Evolutionary conservation across 2,888 invertebrate species (phyloP).

Genomic region (Agapostemon virescens): DNA sequence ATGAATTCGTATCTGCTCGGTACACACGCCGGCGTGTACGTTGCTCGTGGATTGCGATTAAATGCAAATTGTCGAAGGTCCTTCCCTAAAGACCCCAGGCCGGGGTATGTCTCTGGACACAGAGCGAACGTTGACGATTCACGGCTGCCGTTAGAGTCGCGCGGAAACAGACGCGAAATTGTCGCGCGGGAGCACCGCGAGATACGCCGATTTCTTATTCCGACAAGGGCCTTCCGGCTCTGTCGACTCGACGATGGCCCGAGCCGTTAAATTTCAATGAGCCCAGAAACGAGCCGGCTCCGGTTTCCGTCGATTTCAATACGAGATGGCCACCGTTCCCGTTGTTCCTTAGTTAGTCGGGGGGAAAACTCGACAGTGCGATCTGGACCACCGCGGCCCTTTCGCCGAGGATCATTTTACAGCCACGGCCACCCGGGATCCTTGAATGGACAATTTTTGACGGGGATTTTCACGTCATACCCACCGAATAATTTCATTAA

Average conservation of each 20-base stretch:
- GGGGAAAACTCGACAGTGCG: not conserved
- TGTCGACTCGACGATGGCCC: not conserved
- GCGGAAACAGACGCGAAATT: not conserved
- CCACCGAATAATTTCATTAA: slow-evolving; percentile 39
- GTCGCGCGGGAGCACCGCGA: not conserved
- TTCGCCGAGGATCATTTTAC: not conserved
- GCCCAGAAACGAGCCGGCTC: not conserved
- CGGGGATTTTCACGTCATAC: slow-evolving; percentile 24
- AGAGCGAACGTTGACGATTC: slow-evolving; percentile 19
- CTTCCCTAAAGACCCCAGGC: slow-evolving; percentile 40
- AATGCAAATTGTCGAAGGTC: slow-evolving; percentile 71
- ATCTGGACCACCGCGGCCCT: not conserved
- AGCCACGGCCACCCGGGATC: slow-evolving; percentile 14
- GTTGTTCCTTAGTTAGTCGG: slow-evolving; percentile 5
- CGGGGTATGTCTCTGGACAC: slow-evolving; percentile 36
- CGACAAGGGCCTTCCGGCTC: not conserved
- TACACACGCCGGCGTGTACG: slow-evolving; percentile 66
- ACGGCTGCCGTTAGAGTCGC: not conserved
- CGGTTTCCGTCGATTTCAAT: slow-evolving; percentile 10
- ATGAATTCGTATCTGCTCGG: slow-evolving; percentile 72
- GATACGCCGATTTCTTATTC: slow-evolving; percentile 9
- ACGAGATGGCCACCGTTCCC: not conserved
- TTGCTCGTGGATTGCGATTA: slow-evolving; percentile 67
- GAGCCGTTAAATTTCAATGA: slow-evolving; percentile 22
- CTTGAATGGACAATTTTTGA: slow-evolving; percentile 23